phyloP scores from a whole-genome alignment of 1,140 invertebrate species.

The Drosophila mauritiana region DNA sequence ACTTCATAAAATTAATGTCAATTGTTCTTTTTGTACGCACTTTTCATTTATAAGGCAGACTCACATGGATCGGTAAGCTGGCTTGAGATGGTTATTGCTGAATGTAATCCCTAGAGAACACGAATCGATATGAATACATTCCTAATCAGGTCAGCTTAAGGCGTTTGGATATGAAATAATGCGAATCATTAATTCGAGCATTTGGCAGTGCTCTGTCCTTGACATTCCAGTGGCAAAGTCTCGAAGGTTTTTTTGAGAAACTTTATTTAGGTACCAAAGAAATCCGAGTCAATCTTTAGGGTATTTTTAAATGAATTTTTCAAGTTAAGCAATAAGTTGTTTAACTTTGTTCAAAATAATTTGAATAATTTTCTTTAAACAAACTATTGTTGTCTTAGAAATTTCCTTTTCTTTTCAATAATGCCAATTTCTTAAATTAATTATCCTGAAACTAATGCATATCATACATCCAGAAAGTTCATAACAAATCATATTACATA shows the following conservation, averaged over 20 bases:
- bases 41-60: background rate
- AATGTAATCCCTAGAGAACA: conserved; percentile 30
- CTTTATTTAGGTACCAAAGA: background rate
- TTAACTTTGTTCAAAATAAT: too few relatives aligned
- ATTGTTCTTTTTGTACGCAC: conserved; percentile 38
- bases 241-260: background rate
- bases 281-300: background rate
- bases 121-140: conserved; percentile 9
- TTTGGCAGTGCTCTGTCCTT: conserved; percentile 10
- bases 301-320: background rate
- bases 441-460: background rate
- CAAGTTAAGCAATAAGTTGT: too few relatives aligned
- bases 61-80: conserved; percentile 3
- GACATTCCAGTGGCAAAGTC: background rate
- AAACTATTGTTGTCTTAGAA: too few relatives aligned
- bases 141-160: conserved; percentile 17
- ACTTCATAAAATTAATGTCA: conserved; percentile 39
- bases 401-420: too few relatives aligned
- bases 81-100: conserved; percentile 21
- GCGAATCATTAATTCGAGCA: conserved; percentile 17
- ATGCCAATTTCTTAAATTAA: too few relatives aligned
- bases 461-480: background rate
- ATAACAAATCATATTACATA: background rate
- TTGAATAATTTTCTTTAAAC: too few relatives aligned
- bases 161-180: conserved; percentile 2